These are phyloP conservation scores for Alectoris magna DNA, from an alignment of 2,797 vertebrate species.

Conservation along the genomic window DNA sequence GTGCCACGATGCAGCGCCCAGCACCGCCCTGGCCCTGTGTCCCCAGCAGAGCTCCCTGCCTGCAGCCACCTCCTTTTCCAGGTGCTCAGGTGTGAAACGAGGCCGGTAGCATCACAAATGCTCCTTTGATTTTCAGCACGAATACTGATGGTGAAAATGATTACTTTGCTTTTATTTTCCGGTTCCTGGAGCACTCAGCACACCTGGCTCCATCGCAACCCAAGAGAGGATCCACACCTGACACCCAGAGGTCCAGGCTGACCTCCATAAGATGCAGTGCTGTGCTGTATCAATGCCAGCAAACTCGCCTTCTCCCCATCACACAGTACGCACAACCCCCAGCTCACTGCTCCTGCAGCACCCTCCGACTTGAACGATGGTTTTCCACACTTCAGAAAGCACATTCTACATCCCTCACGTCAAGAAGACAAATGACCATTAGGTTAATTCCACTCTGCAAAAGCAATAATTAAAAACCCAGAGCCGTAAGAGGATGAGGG, in stretches of 20 bases:
- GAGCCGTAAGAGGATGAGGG: not conserved
- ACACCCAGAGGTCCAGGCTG: fast-evolving
- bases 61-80: not conserved
- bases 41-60: not conserved
- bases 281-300: not conserved
- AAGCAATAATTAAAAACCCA: not conserved
- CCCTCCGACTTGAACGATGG: not conserved
- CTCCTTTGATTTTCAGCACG: not conserved
- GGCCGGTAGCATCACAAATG: fast-evolving
- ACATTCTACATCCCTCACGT: not conserved
- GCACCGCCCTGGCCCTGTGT: fast-evolving
- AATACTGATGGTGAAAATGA: not conserved
- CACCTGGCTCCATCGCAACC: not conserved
- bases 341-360: fast-evolving
- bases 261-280: not conserved
- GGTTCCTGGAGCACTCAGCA: not conserved
- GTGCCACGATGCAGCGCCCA: fast-evolving
- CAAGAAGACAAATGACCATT: not conserved
- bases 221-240: not conserved
- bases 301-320: not conserved
- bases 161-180: not conserved
- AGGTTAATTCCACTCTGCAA: not conserved
- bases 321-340: fast-evolving
- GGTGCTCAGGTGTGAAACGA: fast-evolving
- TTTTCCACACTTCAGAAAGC: not conserved